These are phyloP conservation scores for Meiosimyza decipiens DNA, from an alignment of 2,888 invertebrate species.

Conservation along the genomic window DNA sequence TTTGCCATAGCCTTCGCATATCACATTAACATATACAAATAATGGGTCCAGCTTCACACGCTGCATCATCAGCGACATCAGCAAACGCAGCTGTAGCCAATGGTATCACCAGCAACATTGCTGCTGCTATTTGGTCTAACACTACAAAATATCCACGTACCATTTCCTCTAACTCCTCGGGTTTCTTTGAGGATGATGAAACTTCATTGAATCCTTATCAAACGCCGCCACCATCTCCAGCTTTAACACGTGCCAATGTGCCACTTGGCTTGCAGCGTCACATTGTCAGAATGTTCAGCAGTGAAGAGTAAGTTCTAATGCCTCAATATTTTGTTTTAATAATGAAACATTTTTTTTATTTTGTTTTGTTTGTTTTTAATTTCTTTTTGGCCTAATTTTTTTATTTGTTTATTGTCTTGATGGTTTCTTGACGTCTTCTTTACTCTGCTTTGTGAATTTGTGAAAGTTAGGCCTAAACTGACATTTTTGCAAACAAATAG, in stretches of 20 bases:
- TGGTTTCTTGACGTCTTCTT: too few species aligned
- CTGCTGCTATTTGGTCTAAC: constrained; percentile 39
- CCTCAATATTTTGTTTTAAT: constrained; percentile 7
- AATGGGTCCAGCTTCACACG: constrained; percentile 24
- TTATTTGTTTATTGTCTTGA: neutral
- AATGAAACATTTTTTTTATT: neutral
- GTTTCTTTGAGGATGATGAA: constrained; percentile 61
- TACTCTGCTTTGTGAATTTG: too few species aligned
- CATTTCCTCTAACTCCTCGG: constrained; percentile 59
- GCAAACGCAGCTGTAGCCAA: neutral
- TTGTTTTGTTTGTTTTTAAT: neutral
- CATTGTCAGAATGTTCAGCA: constrained; percentile 65
- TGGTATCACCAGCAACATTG: neutral
- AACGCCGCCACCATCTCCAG: constrained; percentile 58
- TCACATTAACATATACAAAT: neutral
- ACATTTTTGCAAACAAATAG: too few species aligned
- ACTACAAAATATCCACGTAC: constrained; percentile 60
- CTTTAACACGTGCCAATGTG: constrained; percentile 38
- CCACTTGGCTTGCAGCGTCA: constrained; percentile 58
- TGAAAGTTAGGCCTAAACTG: too few species aligned
- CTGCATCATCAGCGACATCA: neutral
- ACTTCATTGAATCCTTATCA: constrained; percentile 59
- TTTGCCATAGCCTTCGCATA: neutral
- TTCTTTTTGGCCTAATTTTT: neutral
- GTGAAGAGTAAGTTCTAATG: constrained; percentile 62